A percentile compares a stretch with the other conserved stretches of the same genome.
phyloP scores from a whole-genome alignment of 2,797 vertebrate genomes.

The Pagetopsis macropterus region DNA sequence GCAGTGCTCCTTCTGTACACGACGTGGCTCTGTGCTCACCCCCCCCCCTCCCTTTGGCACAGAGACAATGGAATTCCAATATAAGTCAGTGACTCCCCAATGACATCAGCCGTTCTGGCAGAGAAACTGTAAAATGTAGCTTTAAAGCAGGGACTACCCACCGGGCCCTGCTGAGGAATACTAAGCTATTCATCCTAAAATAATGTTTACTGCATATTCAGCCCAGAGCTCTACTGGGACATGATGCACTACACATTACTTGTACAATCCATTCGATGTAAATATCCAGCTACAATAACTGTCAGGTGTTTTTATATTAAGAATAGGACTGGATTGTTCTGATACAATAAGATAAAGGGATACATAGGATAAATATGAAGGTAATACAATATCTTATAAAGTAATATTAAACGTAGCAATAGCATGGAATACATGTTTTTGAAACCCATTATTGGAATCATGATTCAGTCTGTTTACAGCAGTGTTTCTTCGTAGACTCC shows the following conservation, averaged over 20 bases:
- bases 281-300: constrained; percentile 3
- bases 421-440: neutral
- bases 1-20: constrained; percentile 35
- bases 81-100: constrained; percentile 49
- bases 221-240: neutral
- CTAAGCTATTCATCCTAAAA: constrained; percentile 36
- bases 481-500: neutral
- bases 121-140: constrained; percentile 38
- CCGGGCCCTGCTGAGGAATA: constrained; percentile 38
- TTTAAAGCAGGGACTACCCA: constrained; percentile 28
- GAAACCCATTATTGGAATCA: neutral
- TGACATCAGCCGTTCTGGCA: constrained; percentile 59
- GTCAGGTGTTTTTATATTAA: neutral
- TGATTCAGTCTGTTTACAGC: constrained; percentile 1
- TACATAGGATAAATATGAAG: neutral
- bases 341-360: neutral
- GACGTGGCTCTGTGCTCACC: constrained; percentile 22
- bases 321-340: constrained; percentile 10
- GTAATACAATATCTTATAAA: neutral
- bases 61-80: constrained; percentile 65
- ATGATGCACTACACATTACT: constrained; percentile 8
- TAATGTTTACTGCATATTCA: constrained; percentile 41
- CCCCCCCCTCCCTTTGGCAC: constrained; percentile 49
- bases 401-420: too few species aligned
- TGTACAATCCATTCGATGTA: constrained; percentile 20